Base-by-base conservation (phyloP, 2,113 vertebrate species). In the Phylloscopus trochiloides region DNA sequence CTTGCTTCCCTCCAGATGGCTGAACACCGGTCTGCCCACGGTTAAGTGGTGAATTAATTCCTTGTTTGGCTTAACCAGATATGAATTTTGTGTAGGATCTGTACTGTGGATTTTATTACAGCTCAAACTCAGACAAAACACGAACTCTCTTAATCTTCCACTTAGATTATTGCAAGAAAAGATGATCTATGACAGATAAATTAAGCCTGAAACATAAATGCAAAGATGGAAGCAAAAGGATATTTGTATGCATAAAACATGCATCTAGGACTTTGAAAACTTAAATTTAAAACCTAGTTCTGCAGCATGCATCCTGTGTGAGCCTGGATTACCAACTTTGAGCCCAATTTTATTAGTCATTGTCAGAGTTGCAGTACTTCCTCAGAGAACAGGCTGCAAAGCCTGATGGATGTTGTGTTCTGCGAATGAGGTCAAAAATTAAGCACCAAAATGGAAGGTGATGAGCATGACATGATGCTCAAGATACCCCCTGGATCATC, bases 381-480 rank as follows among this genome's bases (percentile, higher is more conserved):
- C 8, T 10, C 24, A 47, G 62, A 72, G 19, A 72, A 45, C 8
- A 87, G 26, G 31, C 28, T 63, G n/a, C 32, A 72, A 67, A 63
- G 17, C 1, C 0, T 65, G n/a, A 51, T 4, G 16, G 50, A 57
- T 71, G 16, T 48, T 47, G 11, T 47, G 6, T 14, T 87, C 66
- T 29, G 36, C 58, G 85, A 92, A 79, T 40, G 4, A 75, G 10
- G 66, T 12, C 52, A 63, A 62, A 52, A 78, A 17, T 20, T 38
- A 75, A 55, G 14, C 28, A 88, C 18, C 22, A 86, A 51, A 86
- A 68, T 52, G 19, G 57, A 82, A 83, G 15, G 6, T 6, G 1
- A 7, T 40, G n/a, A 85, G n/a, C 17, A 38, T 0, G 1, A 12
- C 12, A 66, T 12, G 7, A 21, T 20, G 7, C 14, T 66, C 36